Evolutionary conservation across 2,888 invertebrate species (phyloP).

Genomic region (Philhelius pedissequus): DNA sequence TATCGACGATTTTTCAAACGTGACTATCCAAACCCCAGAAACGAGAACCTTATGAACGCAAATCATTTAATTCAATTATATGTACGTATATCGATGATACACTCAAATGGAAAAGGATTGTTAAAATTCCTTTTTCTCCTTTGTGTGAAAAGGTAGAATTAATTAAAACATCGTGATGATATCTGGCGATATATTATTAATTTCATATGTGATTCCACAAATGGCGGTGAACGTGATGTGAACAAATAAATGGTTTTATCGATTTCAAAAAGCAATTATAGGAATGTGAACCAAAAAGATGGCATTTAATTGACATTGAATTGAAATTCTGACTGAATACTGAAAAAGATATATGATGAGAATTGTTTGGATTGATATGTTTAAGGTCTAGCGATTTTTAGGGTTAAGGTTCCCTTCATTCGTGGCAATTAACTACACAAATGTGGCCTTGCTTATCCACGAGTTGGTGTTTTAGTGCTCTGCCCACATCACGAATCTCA

Average conservation of each 20-base stretch:
- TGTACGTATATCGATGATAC: neutral
- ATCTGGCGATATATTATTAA: neutral
- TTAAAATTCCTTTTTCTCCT: neutral
- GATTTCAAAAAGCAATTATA: neutral
- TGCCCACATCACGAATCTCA: too few relatives aligned
- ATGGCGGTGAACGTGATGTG: neutral
- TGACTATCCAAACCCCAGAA: neutral
- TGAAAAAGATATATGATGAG: too few relatives aligned
- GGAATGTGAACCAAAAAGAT: neutral
- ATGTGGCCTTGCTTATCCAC: too few relatives aligned
- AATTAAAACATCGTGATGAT: constrained; percentile 10
- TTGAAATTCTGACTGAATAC: too few relatives aligned
- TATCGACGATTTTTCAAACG: constrained; percentile 2
- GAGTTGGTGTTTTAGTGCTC: too few relatives aligned
- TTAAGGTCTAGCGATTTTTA: too few relatives aligned
- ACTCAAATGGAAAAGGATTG: neutral
- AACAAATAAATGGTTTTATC: neutral
- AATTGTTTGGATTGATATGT: too few relatives aligned
- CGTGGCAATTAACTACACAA: too few relatives aligned
- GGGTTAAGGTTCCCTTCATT: too few relatives aligned
- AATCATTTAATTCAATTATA: neutral
- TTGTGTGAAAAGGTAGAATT: neutral
- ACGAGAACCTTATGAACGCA: neutral
- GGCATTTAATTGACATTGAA: neutral
- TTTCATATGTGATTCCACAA: neutral